Evolutionary conservation across 2,797 vertebrate genomes (phyloP).

Genomic region (Urocyon cinereoargenteus): DNA sequence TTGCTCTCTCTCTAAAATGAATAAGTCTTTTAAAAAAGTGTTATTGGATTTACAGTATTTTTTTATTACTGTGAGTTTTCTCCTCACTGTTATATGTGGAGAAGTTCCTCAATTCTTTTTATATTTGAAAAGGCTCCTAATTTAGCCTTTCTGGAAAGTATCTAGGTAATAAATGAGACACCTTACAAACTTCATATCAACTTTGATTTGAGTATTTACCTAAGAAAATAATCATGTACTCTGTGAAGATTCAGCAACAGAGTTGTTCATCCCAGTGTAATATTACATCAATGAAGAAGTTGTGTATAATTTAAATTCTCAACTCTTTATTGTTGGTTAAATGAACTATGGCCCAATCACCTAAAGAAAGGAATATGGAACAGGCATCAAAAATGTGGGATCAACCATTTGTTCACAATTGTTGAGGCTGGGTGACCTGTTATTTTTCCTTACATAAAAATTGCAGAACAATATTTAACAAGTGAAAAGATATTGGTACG

Average conservation of each 20-base stretch:
- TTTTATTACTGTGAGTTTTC: neutral
- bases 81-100: neutral
- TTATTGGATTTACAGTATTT: neutral
- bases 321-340: neutral
- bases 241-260: slow-evolving; percentile 7
- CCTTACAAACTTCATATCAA: neutral
- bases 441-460: neutral
- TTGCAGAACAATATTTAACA: slow-evolving; percentile 24
- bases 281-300: neutral
- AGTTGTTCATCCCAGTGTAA: neutral
- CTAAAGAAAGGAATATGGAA: neutral
- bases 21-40: neutral
- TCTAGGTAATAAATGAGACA: neutral
- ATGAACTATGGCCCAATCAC: neutral
- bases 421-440: neutral
- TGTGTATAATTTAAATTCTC: neutral
- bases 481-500: neutral
- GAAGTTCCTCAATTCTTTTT: neutral
- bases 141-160: slow-evolving; percentile 24
- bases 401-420: neutral
- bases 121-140: neutral
- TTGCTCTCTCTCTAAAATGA: neutral
- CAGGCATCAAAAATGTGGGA: neutral
- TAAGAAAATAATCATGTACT: slow-evolving; percentile 8
- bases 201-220: slow-evolving; percentile 21